Conservation (phyloP, 2,797 vertebrate genomes). For the Odontamblyopus lacepedii region DNA sequence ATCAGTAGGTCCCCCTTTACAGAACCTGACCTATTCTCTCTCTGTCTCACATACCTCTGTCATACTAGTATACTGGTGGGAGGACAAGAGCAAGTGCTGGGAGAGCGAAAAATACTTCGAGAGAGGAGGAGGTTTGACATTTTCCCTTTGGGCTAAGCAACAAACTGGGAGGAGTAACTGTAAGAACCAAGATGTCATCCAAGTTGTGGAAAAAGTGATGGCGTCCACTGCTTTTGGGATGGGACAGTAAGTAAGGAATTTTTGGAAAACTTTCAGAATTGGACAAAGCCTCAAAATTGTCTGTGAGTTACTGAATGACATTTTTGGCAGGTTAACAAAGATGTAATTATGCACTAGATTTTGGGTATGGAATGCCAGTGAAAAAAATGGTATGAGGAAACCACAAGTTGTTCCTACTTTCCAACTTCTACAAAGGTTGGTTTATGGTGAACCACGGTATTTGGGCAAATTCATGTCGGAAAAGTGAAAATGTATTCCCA, state of each 20-base stretch:
- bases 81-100: slow-evolving; percentile 11
- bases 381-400: slow-evolving; percentile 40
- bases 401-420: slow-evolving; percentile 32
- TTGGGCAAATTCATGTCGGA: slow-evolving; percentile 22
- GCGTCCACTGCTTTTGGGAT: slow-evolving; percentile 21
- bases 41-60: slow-evolving; percentile 32
- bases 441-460: slow-evolving; percentile 20
- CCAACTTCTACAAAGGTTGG: slow-evolving; percentile 37
- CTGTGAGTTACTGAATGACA: not conserved
- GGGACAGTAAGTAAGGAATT: slow-evolving; percentile 36
- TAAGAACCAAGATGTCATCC: slow-evolving; percentile 41
- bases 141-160: slow-evolving; percentile 26
- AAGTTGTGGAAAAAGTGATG: slow-evolving; percentile 41
- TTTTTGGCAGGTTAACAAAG: not conserved
- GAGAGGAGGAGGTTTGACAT: slow-evolving; percentile 20
- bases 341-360: slow-evolving; percentile 56
- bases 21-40: slow-evolving; percentile 44
- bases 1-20: slow-evolving; percentile 32
- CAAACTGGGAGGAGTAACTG: slow-evolving; percentile 28
- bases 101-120: slow-evolving; percentile 13
- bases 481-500: slow-evolving; percentile 14
- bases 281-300: slow-evolving; percentile 21
- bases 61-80: slow-evolving; percentile 13
- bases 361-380: slow-evolving; percentile 49
- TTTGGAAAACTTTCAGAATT: slow-evolving; percentile 12